Conservation (phyloP, 1,140 invertebrate genomes). For the Archivesica marissinica region DNA sequence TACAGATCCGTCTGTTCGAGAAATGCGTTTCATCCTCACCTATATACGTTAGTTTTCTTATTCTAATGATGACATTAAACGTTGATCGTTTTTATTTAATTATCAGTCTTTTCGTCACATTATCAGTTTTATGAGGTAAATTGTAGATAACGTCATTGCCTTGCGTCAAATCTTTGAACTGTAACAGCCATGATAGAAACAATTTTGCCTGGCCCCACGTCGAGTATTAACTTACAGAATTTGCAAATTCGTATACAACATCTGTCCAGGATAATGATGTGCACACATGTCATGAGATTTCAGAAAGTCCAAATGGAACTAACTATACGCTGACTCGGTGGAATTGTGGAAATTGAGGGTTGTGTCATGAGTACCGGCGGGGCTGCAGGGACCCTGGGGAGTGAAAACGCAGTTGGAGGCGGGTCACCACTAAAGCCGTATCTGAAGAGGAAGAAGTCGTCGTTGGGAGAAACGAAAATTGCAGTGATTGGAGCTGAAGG, state of each 20-base stretch:
- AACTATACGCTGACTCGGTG: too few relatives aligned
- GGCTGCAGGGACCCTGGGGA: constrained; percentile 49
- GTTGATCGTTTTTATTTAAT: too few relatives aligned
- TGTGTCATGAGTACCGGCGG: constrained; percentile 67
- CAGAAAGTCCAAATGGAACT: background rate
- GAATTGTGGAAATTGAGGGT: background rate
- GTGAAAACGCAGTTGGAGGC: constrained; percentile 54
- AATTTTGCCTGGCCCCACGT: background rate
- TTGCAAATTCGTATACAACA: too few relatives aligned
- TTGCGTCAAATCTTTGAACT: background rate
- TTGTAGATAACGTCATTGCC: too few relatives aligned
- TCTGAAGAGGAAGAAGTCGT: constrained; percentile 79
- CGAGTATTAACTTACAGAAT: background rate
- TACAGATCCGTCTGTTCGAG: too few relatives aligned
- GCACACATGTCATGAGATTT: background rate
- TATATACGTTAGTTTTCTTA: too few relatives aligned
- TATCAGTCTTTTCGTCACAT: too few relatives aligned
- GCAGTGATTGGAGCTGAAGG: constrained; percentile 78
- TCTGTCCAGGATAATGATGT: background rate
- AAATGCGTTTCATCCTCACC: too few relatives aligned
- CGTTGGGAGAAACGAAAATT: constrained; percentile 81
- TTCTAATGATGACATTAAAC: too few relatives aligned
- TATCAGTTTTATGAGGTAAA: too few relatives aligned
- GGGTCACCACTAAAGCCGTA: constrained; percentile 75
- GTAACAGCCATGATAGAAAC: background rate